Evolutionary conservation across 1,140 invertebrate genomes (phyloP).

Genomic region (Drosophila suzukii): DNA sequence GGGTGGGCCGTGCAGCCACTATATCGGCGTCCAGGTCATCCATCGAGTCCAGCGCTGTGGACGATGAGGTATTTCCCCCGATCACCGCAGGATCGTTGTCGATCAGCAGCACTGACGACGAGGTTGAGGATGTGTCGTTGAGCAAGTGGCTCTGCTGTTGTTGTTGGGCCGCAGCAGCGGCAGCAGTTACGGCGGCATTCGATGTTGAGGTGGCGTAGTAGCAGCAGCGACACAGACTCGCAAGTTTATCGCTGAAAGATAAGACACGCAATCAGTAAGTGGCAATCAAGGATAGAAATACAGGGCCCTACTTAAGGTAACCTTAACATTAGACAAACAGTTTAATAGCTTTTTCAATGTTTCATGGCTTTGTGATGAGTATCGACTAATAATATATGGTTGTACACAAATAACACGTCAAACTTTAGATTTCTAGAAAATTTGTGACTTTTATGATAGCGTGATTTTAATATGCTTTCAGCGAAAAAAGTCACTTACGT

Average conservation of each 20-base stretch:
- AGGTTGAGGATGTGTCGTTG: slow-evolving; percentile 86
- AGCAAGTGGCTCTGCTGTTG: slow-evolving; percentile 45
- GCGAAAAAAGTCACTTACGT: slow-evolving; percentile 20
- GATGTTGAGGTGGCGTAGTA: slow-evolving; percentile 73
- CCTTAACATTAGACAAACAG: slow-evolving; percentile 1
- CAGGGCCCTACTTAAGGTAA: background rate
- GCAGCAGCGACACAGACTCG: slow-evolving; percentile 80
- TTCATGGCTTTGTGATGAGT: slow-evolving; percentile 1
- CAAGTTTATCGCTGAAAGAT: slow-evolving; percentile 78
- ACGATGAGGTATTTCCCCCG: slow-evolving; percentile 64
- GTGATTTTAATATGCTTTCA: background rate
- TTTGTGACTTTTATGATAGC: background rate
- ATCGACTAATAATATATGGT: slow-evolving; percentile 7
- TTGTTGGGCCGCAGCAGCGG: slow-evolving; percentile 49
- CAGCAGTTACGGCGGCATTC: slow-evolving; percentile 55
- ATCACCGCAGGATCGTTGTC: slow-evolving; percentile 82
- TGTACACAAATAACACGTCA: slow-evolving; percentile 2
- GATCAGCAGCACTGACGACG: slow-evolving; percentile 86
- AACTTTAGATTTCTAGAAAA: background rate
- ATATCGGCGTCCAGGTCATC: slow-evolving; percentile 86
- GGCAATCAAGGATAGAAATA: background rate
- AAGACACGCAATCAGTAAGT: background rate
- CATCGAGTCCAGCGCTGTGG: slow-evolving; percentile 86
- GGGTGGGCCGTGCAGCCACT: slow-evolving; percentile 56
- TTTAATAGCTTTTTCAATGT: slow-evolving; percentile 4